Evolutionary conservation across 2,113 vertebrate genomes (phyloP), one percentile per base, ranked within the genome.

Genomic region (Gorilla gorilla): DNA sequence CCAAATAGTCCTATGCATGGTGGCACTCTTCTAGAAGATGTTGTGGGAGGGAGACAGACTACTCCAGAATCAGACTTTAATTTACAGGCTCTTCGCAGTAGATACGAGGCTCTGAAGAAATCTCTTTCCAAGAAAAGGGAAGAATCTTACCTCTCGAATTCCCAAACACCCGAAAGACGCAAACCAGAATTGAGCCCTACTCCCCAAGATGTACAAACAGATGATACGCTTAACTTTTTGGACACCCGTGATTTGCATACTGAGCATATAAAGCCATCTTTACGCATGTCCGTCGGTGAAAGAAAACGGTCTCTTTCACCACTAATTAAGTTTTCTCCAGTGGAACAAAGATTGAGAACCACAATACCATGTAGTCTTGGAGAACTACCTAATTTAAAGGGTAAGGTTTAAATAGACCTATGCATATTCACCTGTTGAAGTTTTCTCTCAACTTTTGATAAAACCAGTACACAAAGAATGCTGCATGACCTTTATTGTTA

Each of bases 321-420:
- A 89, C 87, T 98, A 16, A 83, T 97, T 64, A 50, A 91, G 23
- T 97, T 98, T 78, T 98, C 75, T 96, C 94, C 98, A 38, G 20
- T 50, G 64, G 86, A 98, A 61, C 76, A 96, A 59, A 97, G 98
- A 98, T 70, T 35, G 43, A 57, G n/a, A 52, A 92, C 95, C 80
- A 4, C 18, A 8, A 0, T 80, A 40, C 45, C 94, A 6, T 48
- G 97, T 55, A 92, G 90, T 52, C 61, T 85, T 35, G 84, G 89
- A 83, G 97, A 97, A 17, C 8, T 66, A 12, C 22, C 16, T 83
- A 85, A 96, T 87, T 73, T 95, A 75, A 93, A 98, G 73, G 93
- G 98, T 99, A 97, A 98, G 98, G 80, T 73, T 68, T 89, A 64
- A 82, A 32, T 93, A 96, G 84, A 66, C 4, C 17, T 50, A 14